phyloP scores from a whole-genome alignment of 1,140 invertebrate genomes.

The Papilio glaucus region DNA sequence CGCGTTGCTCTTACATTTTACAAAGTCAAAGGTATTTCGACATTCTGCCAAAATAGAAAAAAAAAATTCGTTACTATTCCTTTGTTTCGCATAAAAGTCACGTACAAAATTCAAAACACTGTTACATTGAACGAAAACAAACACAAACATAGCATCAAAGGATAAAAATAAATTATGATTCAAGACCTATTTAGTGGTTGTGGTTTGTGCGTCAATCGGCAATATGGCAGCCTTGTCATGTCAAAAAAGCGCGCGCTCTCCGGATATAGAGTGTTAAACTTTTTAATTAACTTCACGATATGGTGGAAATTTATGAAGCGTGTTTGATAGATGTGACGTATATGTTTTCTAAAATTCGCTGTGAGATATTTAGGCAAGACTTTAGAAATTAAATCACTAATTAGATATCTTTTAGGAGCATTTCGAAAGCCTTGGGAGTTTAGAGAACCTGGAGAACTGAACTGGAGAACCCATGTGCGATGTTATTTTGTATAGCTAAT shows the following conservation, averaged over 20 bases:
- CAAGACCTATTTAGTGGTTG: slow-evolving; percentile 23
- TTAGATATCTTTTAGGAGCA: too few species aligned
- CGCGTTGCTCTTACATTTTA: background rate
- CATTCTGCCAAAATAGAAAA: background rate
- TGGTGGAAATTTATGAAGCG: background rate
- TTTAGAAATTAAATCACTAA: too few species aligned
- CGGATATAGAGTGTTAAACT: slow-evolving; percentile 14
- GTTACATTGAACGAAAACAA: background rate
- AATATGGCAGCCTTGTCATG: slow-evolving; percentile 51
- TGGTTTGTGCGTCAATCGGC: slow-evolving; percentile 50
- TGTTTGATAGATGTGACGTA: slow-evolving; percentile 6
- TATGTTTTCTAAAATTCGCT: background rate
- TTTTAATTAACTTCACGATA: slow-evolving; percentile 15
- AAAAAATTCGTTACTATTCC: background rate
- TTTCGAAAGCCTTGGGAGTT: too few species aligned
- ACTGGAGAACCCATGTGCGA: too few species aligned
- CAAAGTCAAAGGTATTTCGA: background rate
- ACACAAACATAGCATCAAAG: slow-evolving; percentile 1
- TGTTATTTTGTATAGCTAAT: too few species aligned
- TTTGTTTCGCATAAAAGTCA: slow-evolving; percentile 16
- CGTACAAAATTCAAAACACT: slow-evolving; percentile 19
- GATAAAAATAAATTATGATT: slow-evolving; percentile 37
- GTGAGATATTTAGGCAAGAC: too few species aligned
- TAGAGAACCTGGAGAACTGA: too few species aligned
- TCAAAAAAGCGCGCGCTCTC: slow-evolving; percentile 49